Evolutionary conservation across 2,113 vertebrate genomes (phyloP).

Genomic region (Alaudala cheleensis): DNA sequence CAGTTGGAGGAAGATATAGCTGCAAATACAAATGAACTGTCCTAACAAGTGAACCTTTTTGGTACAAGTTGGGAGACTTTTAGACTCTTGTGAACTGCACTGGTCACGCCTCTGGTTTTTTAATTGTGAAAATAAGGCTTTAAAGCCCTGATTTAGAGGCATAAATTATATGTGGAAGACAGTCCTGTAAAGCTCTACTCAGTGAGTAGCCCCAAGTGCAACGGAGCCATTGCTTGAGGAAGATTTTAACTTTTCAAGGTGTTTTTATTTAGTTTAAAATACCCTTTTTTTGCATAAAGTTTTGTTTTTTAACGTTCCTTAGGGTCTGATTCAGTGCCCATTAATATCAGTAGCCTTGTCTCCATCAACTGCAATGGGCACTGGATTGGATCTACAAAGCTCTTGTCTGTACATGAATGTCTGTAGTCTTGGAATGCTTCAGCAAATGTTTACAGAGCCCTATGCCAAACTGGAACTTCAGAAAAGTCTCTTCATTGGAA

Average conservation of each 20-base stretch:
- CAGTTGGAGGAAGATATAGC: slow-evolving; percentile 75
- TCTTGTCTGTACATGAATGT: slow-evolving; percentile 36
- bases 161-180: not conserved
- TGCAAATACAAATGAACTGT: slow-evolving; percentile 79
- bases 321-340: slow-evolving; percentile 25
- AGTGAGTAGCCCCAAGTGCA: slow-evolving; percentile 55
- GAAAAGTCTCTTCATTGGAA: not conserved
- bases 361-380: not conserved
- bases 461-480: slow-evolving; percentile 71
- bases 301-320: not conserved
- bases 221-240: slow-evolving; percentile 5
- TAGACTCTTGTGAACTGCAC: slow-evolving; percentile 73
- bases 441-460: slow-evolving; percentile 75
- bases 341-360: slow-evolving; percentile 10
- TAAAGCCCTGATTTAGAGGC: slow-evolving; percentile 45
- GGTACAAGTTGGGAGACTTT: slow-evolving; percentile 79
- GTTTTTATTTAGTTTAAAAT: slow-evolving; percentile 50
- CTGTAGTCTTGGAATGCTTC: slow-evolving; percentile 65
- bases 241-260: slow-evolving; percentile 30
- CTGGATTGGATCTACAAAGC: slow-evolving; percentile 6
- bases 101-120: slow-evolving; percentile 71
- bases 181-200: slow-evolving; percentile 49
- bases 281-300: not conserved
- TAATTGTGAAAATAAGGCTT: slow-evolving; percentile 64
- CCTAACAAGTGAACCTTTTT: slow-evolving; percentile 80